phyloP scores from a whole-genome alignment of 2,888 invertebrate genomes.

The Unio delphinus region DNA sequence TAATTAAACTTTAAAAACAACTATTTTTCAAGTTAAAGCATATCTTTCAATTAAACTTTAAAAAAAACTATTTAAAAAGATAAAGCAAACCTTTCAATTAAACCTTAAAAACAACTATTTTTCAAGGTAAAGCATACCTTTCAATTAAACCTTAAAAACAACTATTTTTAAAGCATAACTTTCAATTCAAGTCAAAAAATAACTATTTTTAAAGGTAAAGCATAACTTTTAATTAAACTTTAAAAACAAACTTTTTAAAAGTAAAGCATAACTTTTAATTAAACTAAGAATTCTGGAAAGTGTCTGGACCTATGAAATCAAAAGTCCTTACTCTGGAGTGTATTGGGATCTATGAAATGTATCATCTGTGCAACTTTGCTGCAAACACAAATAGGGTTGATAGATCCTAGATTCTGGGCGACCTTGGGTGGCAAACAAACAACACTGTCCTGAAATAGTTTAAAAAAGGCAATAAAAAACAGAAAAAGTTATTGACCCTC shows the following conservation, averaged over 20 bases:
- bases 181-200: background rate
- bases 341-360: constrained; percentile 90
- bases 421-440: constrained; percentile 91
- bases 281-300: background rate
- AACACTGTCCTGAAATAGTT: constrained; percentile 74
- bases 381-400: constrained; percentile 90
- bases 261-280: background rate
- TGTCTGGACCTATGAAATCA: background rate
- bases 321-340: constrained; percentile 64
- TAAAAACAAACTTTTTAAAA: background rate
- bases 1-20: background rate
- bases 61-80: too few relatives aligned
- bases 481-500: background rate
- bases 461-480: constrained; percentile 2
- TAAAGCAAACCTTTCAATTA: background rate
- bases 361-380: constrained; percentile 90
- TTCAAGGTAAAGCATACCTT: too few relatives aligned
- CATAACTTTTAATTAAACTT: background rate
- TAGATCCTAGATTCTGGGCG: constrained; percentile 88
- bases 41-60: too few relatives aligned
- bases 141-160: too few relatives aligned
- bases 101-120: background rate
- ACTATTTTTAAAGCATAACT: background rate
- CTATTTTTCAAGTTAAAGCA: too few relatives aligned
- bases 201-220: too few relatives aligned